Base-by-base conservation (phyloP, 1,140 invertebrate species). In the Drosophila sp. region DNA sequence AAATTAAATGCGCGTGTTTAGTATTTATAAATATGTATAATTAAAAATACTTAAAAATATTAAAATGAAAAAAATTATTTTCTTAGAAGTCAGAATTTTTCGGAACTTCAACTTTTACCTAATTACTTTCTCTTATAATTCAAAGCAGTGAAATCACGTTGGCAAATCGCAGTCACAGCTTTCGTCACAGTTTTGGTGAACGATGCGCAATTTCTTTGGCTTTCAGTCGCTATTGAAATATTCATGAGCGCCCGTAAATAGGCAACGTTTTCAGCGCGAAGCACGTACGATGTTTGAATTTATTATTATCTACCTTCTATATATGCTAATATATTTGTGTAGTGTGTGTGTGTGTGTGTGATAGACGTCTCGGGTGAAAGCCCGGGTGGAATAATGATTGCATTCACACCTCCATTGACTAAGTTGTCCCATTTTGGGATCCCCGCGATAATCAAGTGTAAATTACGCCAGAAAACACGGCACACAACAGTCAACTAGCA, bases 391-490 rank as follows among this genome's bases (percentile, higher is more conserved):
- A 70, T 77, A 73, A 73, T 76, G 70, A 76, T 69, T 34, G 58
- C 51, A 40, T 36, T 25, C 34, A 13, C 50, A 13, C 41, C 38
- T 36, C 54, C 40, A 43, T 74, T 74, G 58, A 77, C 56, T 74
- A 77, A 77, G 71, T 77, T 74, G 64, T 74, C 65, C 57, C 51
- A 73, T 73, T 78, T 75, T 53, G 46, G 72, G 25, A 45, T 50
- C 40, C 25, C 46, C 58, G 66, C 66, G 72, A 78, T 78, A 78
- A 78, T 78, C 75, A 78, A 72, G 72, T 78, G 76, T 72, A 78
- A 78, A 78, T 76, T 78, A 78, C 66, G 29, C 54, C n/a, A 54
- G 58, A 59, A 53, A 50, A 36, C 66, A 58, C 40, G 38, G 38
- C 36, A 25, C 46, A 58, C 53, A 62, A 13, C 36, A 38, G 36